Conservation (phyloP, 2,797 vertebrate genomes). For the Adelosebastes latens region DNA sequence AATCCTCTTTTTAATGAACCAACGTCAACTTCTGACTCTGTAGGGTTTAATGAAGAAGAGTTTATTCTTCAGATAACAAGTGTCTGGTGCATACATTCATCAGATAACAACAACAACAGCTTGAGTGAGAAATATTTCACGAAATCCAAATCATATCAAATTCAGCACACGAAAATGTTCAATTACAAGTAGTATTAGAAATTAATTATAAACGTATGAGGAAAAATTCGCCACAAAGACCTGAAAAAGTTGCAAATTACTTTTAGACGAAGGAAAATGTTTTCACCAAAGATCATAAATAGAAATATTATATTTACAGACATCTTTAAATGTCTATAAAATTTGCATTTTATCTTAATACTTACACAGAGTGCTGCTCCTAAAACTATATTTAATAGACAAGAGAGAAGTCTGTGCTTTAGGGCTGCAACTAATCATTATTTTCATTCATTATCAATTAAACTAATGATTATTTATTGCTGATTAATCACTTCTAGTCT, state of each 20-base stretch:
- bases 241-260: not conserved
- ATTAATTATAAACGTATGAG: slow-evolving; percentile 11
- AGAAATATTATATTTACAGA: slow-evolving; percentile 33
- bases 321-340: not conserved
- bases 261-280: not conserved
- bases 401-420: not conserved
- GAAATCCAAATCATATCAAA: no score
- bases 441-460: not conserved
- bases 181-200: slow-evolving; percentile 37
- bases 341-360: not conserved
- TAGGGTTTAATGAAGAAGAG: no score
- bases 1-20: not conserved
- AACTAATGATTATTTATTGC: not conserved
- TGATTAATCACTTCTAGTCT: not conserved
- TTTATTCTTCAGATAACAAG: no score
- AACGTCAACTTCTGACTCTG: not conserved
- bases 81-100: no score
- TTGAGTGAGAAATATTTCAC: no score
- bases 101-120: no score
- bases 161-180: no score
- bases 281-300: slow-evolving; percentile 4
- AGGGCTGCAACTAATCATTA: not conserved
- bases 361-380: not conserved
- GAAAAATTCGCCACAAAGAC: not conserved
- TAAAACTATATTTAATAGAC: not conserved